Evolutionary conservation across 2,113 vertebrate genomes (phyloP).

Genomic region (Paracanthobrama guichenoti): DNA sequence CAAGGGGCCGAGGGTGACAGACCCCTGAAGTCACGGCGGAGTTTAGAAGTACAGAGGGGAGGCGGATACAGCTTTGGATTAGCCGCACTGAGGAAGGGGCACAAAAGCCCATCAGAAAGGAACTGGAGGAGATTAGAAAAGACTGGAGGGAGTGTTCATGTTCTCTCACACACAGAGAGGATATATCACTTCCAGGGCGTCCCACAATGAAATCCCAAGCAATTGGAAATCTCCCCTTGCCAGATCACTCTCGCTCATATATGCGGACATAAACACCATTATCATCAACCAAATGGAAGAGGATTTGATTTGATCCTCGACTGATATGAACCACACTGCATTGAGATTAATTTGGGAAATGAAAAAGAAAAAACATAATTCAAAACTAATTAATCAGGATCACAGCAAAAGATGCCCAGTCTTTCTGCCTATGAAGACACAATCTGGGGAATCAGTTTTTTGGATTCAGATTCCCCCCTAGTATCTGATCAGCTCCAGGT

Average conservation of each 20-base stretch:
- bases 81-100: slow-evolving; percentile 47
- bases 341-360: slow-evolving; percentile 7
- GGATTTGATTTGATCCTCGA: slow-evolving; percentile 41
- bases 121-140: slow-evolving; percentile 43
- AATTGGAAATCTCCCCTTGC: background rate
- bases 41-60: slow-evolving; percentile 13
- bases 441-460: slow-evolving; percentile 27
- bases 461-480: slow-evolving; percentile 1
- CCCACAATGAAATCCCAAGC: slow-evolving; percentile 46
- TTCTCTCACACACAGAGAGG: slow-evolving; percentile 56
- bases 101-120: slow-evolving; percentile 22
- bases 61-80: slow-evolving; percentile 15
- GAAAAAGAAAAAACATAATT: slow-evolving; percentile 12
- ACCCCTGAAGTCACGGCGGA: background rate
- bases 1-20: slow-evolving; percentile 3
- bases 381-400: slow-evolving; percentile 47
- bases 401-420: slow-evolving; percentile 32
- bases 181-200: slow-evolving; percentile 65
- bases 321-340: slow-evolving; percentile 7
- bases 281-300: slow-evolving; percentile 36
- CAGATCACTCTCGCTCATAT: background rate
- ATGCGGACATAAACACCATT: slow-evolving; percentile 7
- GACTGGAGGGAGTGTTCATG: slow-evolving; percentile 32
- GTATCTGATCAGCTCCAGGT: background rate
- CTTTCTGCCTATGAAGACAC: background rate